Evolutionary conservation across 2,113 vertebrate genomes (phyloP).

Genomic region (Taurulus bubalis): DNA sequence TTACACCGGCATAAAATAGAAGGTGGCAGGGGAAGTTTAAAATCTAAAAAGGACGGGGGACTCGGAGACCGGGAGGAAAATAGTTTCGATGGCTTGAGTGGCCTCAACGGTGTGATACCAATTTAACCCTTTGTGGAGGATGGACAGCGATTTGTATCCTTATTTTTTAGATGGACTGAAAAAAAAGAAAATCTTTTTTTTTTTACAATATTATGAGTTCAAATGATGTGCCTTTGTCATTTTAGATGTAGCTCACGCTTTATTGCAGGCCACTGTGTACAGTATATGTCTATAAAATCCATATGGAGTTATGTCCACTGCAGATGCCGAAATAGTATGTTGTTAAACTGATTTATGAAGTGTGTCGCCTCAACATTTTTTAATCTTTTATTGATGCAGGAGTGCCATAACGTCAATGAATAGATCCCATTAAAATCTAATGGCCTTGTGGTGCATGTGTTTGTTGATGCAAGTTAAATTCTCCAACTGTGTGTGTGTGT

Average conservation of each 20-base stretch:
- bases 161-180: not conserved
- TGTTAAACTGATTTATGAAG: constrained; percentile 75
- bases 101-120: constrained; percentile 63
- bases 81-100: constrained; percentile 63
- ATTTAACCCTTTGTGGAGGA: constrained; percentile 51
- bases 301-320: constrained; percentile 68
- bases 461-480: constrained; percentile 57
- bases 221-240: constrained; percentile 47
- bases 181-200: constrained; percentile 37
- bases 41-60: constrained; percentile 76
- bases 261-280: constrained; percentile 55
- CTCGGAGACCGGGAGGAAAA: constrained; percentile 64
- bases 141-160: constrained; percentile 32
- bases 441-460: constrained; percentile 44
- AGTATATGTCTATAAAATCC: constrained; percentile 71
- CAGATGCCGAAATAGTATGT: constrained; percentile 63
- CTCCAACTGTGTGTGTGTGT: constrained; percentile 47
- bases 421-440: constrained; percentile 68
- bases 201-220: constrained; percentile 33
- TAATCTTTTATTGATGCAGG: constrained; percentile 70
- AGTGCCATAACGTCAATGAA: constrained; percentile 68
- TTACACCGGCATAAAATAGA: constrained; percentile 83
- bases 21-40: constrained; percentile 81
- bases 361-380: constrained; percentile 67
- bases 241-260: constrained; percentile 44